Base-by-base conservation (phyloP, 2,113 vertebrate genomes). In the Trochalopteron elliotii region DNA sequence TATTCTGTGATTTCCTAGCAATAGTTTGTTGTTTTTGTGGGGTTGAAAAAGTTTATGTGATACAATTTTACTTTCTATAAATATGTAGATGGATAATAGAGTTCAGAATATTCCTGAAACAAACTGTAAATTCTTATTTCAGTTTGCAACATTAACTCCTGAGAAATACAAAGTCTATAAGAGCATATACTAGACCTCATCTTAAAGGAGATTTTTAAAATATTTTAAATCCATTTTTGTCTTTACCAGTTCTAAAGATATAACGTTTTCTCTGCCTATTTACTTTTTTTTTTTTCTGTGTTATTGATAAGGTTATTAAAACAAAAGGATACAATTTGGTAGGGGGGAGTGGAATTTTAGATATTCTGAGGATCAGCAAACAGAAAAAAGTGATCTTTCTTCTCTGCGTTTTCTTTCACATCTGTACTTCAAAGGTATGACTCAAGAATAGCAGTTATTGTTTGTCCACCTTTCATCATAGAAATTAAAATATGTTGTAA, bases 311-410 rank as follows among this genome's bases (percentile, higher is more conserved):
- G 4, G 37, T 27, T 65, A 42, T 45, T 63, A 59, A 67, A 37
- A 50, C 1, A 64, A 59, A 77, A 75, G 0, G 10, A 12, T 35
- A 47, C 2, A 18, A 33, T 7, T 5, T 52, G 2, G 4, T 44
- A 10, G 37, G 37, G 37, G 7, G 49, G 9, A 24, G 6, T 52
- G 11, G 45, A n/a, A 60, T 61, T 85, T 83, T 57, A 61, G 10
- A 9, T 72, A 14, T 56, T 57, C 10, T 77, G 12, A 60, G 9
- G 5, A 23, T 30, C 35, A 75, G 10, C 0, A 12, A 87, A 67
- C 2, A 82, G 23, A 35, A 61, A 63, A 67, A 65, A 12, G 5
- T 40, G 1, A 31, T 52, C 21, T 63, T 55, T 74, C 30, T 47
- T 64, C 22, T 49, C 22, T 71, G 20, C 24, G 13, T 4, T 80